Percentiles rank a stretch among this genome's conserved stretches.
phyloP scores from a whole-genome alignment of 2,797 vertebrate species.

The Mus minutoides region DNA sequence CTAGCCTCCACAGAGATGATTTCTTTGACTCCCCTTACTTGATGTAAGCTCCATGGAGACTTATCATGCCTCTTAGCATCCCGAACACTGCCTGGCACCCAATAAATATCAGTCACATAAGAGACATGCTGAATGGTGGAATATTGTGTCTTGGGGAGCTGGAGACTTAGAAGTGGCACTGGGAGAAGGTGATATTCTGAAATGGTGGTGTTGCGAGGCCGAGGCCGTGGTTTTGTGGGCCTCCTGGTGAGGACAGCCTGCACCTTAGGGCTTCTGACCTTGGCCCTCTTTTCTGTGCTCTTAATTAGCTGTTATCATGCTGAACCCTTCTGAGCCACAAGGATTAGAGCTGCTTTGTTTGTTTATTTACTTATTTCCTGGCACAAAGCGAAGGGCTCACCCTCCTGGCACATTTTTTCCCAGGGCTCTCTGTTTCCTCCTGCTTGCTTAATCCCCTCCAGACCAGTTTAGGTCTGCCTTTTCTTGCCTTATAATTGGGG shows the following conservation, averaged over 20 bases:
- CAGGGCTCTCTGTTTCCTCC: constrained; percentile 15
- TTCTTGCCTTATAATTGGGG: background rate
- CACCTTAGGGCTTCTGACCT: background rate
- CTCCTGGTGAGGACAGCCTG: background rate
- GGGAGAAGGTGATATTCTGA: background rate
- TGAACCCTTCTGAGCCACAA: background rate
- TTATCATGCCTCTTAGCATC: background rate
- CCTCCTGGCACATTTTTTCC: background rate
- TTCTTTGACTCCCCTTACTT: background rate
- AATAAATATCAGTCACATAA: background rate
- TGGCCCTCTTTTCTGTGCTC: background rate
- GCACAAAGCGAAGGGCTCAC: background rate
- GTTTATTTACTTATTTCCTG: background rate
- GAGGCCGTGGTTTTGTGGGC: background rate
- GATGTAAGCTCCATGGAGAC: background rate
- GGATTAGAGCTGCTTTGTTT: background rate
- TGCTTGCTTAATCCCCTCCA: background rate
- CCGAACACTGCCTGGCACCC: background rate
- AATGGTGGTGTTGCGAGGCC: background rate
- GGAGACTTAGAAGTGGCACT: background rate
- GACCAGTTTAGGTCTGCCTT: fast-evolving
- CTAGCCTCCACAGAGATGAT: background rate
- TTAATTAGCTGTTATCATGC: background rate
- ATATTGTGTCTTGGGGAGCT: too few relatives aligned
- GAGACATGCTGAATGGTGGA: background rate